Percentiles rank a stretch among this genome's conserved stretches.
Conservation (phyloP, 2,888 invertebrate genomes). For the Holacanthella duospinosa region DNA sequence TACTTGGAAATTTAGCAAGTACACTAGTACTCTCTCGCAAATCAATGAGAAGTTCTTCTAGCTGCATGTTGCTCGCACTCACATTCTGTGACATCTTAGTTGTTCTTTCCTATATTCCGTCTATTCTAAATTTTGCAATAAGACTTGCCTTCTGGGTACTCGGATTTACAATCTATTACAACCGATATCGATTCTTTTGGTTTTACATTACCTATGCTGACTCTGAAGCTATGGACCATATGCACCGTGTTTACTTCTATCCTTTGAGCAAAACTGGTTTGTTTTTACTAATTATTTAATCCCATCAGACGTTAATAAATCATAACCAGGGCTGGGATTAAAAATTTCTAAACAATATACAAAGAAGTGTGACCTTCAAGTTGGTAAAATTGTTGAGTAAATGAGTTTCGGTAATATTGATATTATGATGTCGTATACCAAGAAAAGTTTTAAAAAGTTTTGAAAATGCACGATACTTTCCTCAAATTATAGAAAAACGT, state of each 20-base stretch:
- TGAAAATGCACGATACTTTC: too few species aligned
- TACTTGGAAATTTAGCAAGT: background rate
- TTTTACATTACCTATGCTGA: background rate
- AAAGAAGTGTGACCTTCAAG: too few species aligned
- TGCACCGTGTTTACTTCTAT: background rate
- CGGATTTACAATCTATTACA: background rate
- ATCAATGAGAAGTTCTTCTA: background rate
- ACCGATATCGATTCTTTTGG: background rate
- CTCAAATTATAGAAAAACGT: too few species aligned
- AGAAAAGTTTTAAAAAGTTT: too few species aligned
- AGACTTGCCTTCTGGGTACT: background rate
- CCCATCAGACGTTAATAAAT: too few species aligned
- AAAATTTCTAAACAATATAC: too few species aligned
- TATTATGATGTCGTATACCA: too few species aligned
- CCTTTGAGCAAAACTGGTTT: background rate
- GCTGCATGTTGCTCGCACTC: background rate
- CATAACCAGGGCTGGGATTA: too few species aligned
- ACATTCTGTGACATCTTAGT: background rate
- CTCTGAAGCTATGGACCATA: background rate
- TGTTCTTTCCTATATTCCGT: background rate
- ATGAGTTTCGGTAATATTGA: too few species aligned
- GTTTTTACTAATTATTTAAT: too few species aligned
- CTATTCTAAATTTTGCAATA: background rate
- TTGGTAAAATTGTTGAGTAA: too few species aligned
- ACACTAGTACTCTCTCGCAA: background rate